phyloP scores from a whole-genome alignment of 2,797 vertebrate species.

The Myotis daubentonii region DNA sequence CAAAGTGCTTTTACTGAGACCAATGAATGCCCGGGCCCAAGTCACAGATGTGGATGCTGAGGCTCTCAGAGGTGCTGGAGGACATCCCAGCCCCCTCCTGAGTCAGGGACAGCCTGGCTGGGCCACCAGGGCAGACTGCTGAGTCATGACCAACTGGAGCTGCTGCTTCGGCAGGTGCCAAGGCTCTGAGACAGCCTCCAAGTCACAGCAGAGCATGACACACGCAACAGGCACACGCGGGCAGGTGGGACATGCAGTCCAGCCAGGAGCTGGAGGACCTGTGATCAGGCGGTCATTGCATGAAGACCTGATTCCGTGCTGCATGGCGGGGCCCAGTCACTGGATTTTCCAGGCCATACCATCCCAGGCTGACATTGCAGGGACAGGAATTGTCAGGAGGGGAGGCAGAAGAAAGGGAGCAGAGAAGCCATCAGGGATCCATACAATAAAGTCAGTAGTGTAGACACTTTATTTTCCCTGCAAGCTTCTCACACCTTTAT shows the following conservation, averaged over 20 bases:
- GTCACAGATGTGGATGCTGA: conserved; percentile 5
- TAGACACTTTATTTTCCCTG: neutral
- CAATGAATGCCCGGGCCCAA: conserved; percentile 53
- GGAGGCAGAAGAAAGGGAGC: neutral
- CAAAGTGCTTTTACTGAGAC: conserved; percentile 70
- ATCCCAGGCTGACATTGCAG: neutral
- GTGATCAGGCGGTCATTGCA: neutral
- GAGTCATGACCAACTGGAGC: conserved; percentile 22
- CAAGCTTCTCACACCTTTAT: neutral
- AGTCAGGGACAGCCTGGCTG: conserved; percentile 43
- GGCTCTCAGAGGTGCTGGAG: neutral
- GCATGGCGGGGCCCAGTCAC: neutral
- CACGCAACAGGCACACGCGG: neutral
- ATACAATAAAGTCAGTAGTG: neutral
- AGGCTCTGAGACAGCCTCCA: neutral
- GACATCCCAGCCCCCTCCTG: conserved; percentile 46
- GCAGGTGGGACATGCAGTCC: neutral
- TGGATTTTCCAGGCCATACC: neutral
- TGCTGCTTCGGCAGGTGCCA: neutral
- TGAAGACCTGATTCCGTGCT: neutral
- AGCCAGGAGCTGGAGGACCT: neutral
- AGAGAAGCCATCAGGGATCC: neutral
- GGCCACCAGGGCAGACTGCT: conserved; percentile 9
- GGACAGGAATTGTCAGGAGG: neutral
- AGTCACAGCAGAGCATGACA: neutral